Evolutionary conservation across 2,888 invertebrate species (phyloP).

Genomic region (Hydraecia micacea): DNA sequence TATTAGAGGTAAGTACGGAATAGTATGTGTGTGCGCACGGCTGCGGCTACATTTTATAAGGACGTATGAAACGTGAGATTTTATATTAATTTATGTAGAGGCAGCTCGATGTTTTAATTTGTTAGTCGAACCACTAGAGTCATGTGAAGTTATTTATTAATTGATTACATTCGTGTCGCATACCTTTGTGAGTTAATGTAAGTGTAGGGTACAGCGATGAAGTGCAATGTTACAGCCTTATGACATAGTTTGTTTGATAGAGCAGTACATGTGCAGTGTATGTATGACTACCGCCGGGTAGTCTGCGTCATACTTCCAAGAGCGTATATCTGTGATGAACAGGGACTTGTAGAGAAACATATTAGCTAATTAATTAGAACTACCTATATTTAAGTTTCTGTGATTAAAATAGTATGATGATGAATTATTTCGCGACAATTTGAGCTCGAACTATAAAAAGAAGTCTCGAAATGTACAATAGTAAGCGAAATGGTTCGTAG

Average conservation of each 20-base stretch:
- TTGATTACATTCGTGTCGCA: neutral
- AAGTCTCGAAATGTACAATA: slow-evolving; percentile 6
- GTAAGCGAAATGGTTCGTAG: slow-evolving; percentile 12
- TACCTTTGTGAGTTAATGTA: slow-evolving; percentile 7
- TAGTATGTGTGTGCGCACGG: neutral
- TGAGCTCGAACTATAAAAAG: neutral
- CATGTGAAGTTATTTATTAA: neutral
- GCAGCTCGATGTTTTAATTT: slow-evolving; percentile 38
- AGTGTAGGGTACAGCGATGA: slow-evolving; percentile 12
- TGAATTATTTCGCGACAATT: slow-evolving; percentile 13
- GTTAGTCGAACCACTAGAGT: slow-evolving; percentile 36
- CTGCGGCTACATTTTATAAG: neutral
- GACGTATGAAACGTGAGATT: slow-evolving; percentile 13
- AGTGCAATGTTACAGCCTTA: slow-evolving; percentile 5
- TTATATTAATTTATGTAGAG: slow-evolving; percentile 29
- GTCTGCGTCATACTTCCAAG: slow-evolving; percentile 16
- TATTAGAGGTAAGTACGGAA: slow-evolving; percentile 15
- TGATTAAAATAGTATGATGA: slow-evolving; percentile 10
- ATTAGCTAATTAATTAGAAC: slow-evolving; percentile 14
- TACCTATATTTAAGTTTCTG: slow-evolving; percentile 35
- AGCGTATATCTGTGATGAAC: slow-evolving; percentile 48
- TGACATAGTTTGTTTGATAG: neutral
- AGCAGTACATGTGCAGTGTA: neutral
- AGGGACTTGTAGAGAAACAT: slow-evolving; percentile 36
- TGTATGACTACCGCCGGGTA: slow-evolving; percentile 4